Evolutionary conservation across 2,888 invertebrate genomes (phyloP).

Genomic region (Ellobium chinense): DNA sequence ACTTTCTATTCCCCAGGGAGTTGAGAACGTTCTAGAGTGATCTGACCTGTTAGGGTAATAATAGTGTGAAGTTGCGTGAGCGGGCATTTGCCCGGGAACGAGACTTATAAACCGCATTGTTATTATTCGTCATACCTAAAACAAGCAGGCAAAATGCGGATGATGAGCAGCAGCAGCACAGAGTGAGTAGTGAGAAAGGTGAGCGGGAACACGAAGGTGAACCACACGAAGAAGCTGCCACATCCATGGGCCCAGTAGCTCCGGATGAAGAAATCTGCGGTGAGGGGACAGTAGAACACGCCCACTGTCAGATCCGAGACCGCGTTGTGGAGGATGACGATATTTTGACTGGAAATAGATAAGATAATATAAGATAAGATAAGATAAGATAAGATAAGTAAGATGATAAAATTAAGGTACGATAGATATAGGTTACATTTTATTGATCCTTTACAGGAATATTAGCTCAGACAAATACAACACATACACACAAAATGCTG

Average conservation of each 20-base stretch:
- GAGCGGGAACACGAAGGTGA: conserved; percentile 49
- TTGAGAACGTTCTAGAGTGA: too few species aligned
- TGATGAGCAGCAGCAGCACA: conserved; percentile 26
- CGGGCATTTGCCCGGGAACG: too few species aligned
- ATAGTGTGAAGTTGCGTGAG: too few species aligned
- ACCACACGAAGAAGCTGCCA: conserved; percentile 53
- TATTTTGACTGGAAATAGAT: conserved; percentile 43
- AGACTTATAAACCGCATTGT: background rate
- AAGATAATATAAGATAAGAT: background rate
- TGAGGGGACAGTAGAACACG: conserved; percentile 53
- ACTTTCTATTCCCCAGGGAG: too few species aligned
- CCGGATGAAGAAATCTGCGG: conserved; percentile 52
- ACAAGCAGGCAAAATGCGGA: conserved; percentile 20
- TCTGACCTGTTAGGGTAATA: too few species aligned
- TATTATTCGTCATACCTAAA: conserved; percentile 15
- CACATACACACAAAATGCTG: too few species aligned
- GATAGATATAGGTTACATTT: too few species aligned
- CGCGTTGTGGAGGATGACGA: conserved; percentile 50
- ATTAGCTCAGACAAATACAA: too few species aligned
- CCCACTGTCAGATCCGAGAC: conserved; percentile 51
- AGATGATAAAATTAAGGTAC: too few species aligned
- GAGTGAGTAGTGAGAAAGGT: conserved; percentile 44
- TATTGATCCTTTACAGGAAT: too few species aligned
- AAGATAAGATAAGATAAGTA: too few species aligned
- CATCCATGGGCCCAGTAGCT: conserved; percentile 51